Percentiles rank a stretch among this genome's conserved stretches.
phyloP scores from a whole-genome alignment of 2,888 invertebrate genomes.

The Thera britannica region DNA sequence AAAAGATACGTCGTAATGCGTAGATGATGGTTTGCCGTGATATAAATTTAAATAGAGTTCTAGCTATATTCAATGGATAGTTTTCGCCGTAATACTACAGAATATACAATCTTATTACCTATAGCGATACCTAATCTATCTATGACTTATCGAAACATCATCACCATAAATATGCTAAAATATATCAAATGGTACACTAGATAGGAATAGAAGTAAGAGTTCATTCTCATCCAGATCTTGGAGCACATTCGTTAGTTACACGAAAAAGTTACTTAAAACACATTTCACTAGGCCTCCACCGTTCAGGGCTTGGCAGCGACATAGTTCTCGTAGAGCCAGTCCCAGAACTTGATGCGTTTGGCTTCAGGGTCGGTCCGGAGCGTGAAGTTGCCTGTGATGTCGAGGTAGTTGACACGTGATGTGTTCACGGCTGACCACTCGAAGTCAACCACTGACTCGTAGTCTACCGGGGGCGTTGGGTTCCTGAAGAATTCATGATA shows the following conservation, averaged over 20 bases:
- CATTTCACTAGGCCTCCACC: conserved; percentile 18
- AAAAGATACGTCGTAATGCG: too few relatives aligned
- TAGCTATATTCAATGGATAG: too few relatives aligned
- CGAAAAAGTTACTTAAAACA: conserved; percentile 24
- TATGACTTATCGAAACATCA: background rate
- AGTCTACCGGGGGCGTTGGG: conserved; percentile 82
- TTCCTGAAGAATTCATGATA: conserved; percentile 56
- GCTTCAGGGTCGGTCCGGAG: conserved; percentile 80
- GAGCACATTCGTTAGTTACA: conserved; percentile 13
- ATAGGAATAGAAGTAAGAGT: conserved; percentile 6
- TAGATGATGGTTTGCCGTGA: too few relatives aligned
- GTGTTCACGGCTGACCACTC: conserved; percentile 82
- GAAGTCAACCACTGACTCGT: conserved; percentile 77
- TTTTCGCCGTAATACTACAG: too few relatives aligned
- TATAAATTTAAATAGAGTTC: too few relatives aligned
- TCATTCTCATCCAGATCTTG: conserved; percentile 19
- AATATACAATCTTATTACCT: too few relatives aligned
- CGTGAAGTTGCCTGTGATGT: conserved; percentile 82
- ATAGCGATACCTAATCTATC: too few relatives aligned
- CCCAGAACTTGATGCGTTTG: conserved; percentile 84
- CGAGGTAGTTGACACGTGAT: conserved; percentile 73
- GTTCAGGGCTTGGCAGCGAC: conserved; percentile 45
- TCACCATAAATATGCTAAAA: background rate
- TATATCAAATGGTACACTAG: background rate
- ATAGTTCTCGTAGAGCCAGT: conserved; percentile 75